Evolutionary conservation across 23 tunicate genomes (phyloP).

Genomic region (Ciona savignyi): DNA sequence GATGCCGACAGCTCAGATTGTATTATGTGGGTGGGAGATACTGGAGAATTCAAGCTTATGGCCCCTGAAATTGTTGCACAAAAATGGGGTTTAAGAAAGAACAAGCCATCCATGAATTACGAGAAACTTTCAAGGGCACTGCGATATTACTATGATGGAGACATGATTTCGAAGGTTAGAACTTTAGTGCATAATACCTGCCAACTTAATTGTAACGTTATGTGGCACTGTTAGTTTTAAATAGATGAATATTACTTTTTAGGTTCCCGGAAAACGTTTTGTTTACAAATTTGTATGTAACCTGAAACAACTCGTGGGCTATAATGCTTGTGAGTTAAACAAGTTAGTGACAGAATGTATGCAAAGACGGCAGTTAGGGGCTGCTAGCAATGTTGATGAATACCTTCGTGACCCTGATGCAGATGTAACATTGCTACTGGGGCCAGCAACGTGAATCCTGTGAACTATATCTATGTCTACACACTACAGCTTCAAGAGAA

Average conservation of each 20-base stretch:
- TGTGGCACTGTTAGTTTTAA: neutral
- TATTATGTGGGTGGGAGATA: slow-evolving; percentile 70
- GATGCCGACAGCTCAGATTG: slow-evolving; percentile 64
- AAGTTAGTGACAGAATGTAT: slow-evolving; percentile 49
- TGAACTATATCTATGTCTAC: neutral
- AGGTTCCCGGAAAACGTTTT: slow-evolving; percentile 80
- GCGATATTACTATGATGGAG: slow-evolving; percentile 83
- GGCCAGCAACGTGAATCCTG: neutral
- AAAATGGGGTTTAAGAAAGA: slow-evolving; percentile 84
- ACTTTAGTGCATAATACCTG: no score
- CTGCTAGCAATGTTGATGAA: neutral
- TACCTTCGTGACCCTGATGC: neutral
- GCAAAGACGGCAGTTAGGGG: slow-evolving; percentile 13
- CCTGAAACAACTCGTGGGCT: slow-evolving; percentile 64
- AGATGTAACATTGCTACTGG: neutral
- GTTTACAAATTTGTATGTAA: slow-evolving; percentile 75
- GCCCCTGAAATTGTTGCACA: slow-evolving; percentile 66
- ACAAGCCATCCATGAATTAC: slow-evolving; percentile 87
- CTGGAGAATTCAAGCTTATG: slow-evolving; percentile 72
- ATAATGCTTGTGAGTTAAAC: slow-evolving; percentile 55
- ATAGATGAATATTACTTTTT: slow-evolving; percentile 1
- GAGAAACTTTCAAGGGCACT: slow-evolving; percentile 77
- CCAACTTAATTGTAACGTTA: no score
- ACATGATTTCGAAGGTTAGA: slow-evolving; percentile 59
- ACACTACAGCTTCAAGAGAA: no score